phyloP scores from a whole-genome alignment of 2,888 invertebrate genomes.

The Mythimna lalbum region DNA sequence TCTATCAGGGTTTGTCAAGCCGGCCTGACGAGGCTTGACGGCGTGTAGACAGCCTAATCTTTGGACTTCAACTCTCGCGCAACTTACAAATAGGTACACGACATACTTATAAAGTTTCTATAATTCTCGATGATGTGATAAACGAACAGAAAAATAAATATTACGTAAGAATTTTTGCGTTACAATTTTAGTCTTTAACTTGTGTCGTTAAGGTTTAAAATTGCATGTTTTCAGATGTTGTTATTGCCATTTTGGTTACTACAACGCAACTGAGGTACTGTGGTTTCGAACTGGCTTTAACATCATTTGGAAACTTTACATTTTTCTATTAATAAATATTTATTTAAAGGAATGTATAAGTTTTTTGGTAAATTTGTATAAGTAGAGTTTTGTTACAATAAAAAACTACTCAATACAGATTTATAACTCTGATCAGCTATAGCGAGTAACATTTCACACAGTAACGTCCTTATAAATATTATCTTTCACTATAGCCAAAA shows the following conservation, averaged over 20 bases:
- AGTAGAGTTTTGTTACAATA: neutral
- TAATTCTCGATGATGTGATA: constrained; percentile 63
- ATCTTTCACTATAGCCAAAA: constrained; percentile 29
- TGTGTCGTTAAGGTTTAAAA: constrained; percentile 27
- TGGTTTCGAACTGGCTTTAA: constrained; percentile 30
- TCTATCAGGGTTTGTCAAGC: constrained; percentile 45
- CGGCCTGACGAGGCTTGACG: constrained; percentile 35
- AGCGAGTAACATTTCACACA: constrained; percentile 3
- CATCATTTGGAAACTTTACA: constrained; percentile 40
- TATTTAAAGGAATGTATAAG: constrained; percentile 49
- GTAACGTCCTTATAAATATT: neutral
- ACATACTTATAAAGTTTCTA: constrained; percentile 63
- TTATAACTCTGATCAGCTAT: neutral
- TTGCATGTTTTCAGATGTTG: constrained; percentile 36
- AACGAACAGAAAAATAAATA: constrained; percentile 52
- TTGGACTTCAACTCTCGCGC: constrained; percentile 57
- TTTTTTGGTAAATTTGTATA: neutral
- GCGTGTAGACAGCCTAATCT: constrained; percentile 58
- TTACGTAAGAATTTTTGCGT: constrained; percentile 51
- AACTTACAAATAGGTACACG: constrained; percentile 50
- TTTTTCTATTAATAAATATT: constrained; percentile 8
- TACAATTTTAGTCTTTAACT: constrained; percentile 31
- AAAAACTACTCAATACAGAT: neutral
- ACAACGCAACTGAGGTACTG: constrained; percentile 65
- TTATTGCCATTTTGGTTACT: constrained; percentile 58